Percentiles rank a stretch among this genome's conserved stretches.
Conservation (phyloP, 2,113 vertebrate genomes). For the Eptesicus fuscus region DNA sequence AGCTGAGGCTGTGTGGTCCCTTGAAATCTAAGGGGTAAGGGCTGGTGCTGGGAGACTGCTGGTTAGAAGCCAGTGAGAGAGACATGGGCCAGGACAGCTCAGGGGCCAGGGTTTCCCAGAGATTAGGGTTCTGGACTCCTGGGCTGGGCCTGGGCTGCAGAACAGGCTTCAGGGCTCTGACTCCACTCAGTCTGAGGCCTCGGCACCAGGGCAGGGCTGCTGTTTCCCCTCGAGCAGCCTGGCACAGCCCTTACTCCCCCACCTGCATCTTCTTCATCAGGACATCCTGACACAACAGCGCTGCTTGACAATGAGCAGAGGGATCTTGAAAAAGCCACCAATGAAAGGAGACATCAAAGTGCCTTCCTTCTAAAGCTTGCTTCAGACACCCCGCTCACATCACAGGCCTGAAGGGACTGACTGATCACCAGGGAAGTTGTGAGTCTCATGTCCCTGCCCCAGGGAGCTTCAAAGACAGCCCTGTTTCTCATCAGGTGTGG, state of each 20-base stretch:
- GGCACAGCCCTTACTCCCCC: fast-evolving
- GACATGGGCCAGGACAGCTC: not conserved
- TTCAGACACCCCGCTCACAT: not conserved
- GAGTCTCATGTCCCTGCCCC: not conserved
- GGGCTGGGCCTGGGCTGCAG: not conserved
- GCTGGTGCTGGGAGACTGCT: not conserved
- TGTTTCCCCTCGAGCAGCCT: not conserved
- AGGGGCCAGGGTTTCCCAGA: not conserved
- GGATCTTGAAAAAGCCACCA: not conserved
- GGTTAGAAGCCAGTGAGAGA: not conserved
- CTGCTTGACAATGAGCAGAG: not conserved
- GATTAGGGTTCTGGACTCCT: not conserved
- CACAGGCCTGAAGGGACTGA: not conserved
- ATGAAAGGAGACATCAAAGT: not conserved
- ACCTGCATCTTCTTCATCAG: not conserved
- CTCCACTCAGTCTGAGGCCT: not conserved
- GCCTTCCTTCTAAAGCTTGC: not conserved
- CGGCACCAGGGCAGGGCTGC: too few species aligned
- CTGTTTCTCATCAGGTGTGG: not conserved
- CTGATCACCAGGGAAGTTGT: not conserved
- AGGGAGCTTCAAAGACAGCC: not conserved
- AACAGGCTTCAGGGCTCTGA: not conserved
- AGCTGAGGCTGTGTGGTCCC: not conserved
- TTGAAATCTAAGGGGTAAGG: not conserved
- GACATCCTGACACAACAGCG: not conserved